Percentiles rank a stretch among this genome's conserved stretches.
Evolutionary conservation across 2,888 invertebrate species (phyloP).

Genomic region (Latrodectus elegans): DNA sequence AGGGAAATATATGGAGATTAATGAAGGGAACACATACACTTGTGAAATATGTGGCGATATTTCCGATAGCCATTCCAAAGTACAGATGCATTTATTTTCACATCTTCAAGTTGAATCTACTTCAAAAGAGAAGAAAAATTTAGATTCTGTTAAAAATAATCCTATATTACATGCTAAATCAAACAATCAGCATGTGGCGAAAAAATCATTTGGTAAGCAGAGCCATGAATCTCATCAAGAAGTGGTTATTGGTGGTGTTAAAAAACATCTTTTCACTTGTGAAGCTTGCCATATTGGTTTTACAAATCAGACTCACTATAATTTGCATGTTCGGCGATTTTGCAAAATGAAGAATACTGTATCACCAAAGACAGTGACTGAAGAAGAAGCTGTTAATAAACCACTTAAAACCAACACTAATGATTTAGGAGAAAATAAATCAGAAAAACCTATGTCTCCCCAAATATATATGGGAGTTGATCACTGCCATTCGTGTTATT

Average conservation of each 20-base stretch:
- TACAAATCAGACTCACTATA: constrained; percentile 56
- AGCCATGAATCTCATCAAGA: constrained; percentile 37
- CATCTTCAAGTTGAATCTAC: constrained; percentile 52
- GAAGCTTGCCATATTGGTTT: constrained; percentile 54
- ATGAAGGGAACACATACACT: constrained; percentile 39
- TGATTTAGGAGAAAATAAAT: neutral
- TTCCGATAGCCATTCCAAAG: constrained; percentile 42
- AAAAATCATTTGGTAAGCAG: constrained; percentile 48
- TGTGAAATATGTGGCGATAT: constrained; percentile 64
- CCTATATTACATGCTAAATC: constrained; percentile 29
- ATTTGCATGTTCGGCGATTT: constrained; percentile 59
- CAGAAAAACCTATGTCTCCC: neutral
- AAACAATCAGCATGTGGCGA: constrained; percentile 61
- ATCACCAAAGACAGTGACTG: neutral
- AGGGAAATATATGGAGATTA: constrained; percentile 44
- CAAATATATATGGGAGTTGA: neutral
- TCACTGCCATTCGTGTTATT: constrained; percentile 25
- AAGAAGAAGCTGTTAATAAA: neutral
- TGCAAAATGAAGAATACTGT: constrained; percentile 26
- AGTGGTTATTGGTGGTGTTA: constrained; percentile 55
- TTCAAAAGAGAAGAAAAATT: constrained; percentile 16
- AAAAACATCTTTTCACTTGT: constrained; percentile 60
- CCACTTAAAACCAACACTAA: neutral
- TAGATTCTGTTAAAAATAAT: constrained; percentile 23
- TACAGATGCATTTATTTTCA: constrained; percentile 62